A percentile compares a stretch with the other conserved stretches of the same genome.
Evolutionary conservation across 2,113 vertebrate genomes (phyloP).

Genomic region (Sorex araneus): DNA sequence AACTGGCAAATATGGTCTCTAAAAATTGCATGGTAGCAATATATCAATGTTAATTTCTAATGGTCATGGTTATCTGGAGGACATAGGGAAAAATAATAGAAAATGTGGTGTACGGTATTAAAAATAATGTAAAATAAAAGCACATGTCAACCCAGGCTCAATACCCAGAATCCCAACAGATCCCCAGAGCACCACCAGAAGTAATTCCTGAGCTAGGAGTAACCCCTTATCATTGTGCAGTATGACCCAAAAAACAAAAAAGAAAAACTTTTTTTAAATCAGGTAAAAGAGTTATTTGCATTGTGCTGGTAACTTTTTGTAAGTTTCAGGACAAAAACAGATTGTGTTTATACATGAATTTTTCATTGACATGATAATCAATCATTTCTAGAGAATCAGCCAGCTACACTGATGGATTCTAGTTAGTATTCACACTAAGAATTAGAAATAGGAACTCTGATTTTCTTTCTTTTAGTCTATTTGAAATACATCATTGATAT

Average conservation of each 20-base stretch:
- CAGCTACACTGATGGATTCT: neutral
- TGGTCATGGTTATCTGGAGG: neutral
- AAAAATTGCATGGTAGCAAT: neutral
- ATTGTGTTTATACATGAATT: neutral
- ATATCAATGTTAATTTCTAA: slow-evolving; percentile 5
- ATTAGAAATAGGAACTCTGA: slow-evolving; percentile 63
- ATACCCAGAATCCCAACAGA: no score
- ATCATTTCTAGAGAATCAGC: neutral
- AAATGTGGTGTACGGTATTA: neutral
- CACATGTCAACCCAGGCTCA: neutral
- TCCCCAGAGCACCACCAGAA: no score
- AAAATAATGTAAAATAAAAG: neutral
- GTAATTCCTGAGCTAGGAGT: no score
- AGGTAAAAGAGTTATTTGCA: neutral
- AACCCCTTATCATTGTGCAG: no score
- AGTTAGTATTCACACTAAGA: slow-evolving; percentile 21
- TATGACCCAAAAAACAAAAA: no score
- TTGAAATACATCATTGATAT: slow-evolving; percentile 59
- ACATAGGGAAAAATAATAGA: slow-evolving; percentile 12
- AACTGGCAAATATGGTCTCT: slow-evolving; percentile 1
- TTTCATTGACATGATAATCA: neutral
- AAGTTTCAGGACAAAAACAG: slow-evolving; percentile 41
- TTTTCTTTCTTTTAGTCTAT: slow-evolving; percentile 70
- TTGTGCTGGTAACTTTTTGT: slow-evolving; percentile 7
- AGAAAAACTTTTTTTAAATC: slow-evolving; percentile 8